These are phyloP conservation scores for Bugulina stolonifera DNA, from an alignment of 2,888 invertebrate genomes.

Conservation along the genomic window DNA sequence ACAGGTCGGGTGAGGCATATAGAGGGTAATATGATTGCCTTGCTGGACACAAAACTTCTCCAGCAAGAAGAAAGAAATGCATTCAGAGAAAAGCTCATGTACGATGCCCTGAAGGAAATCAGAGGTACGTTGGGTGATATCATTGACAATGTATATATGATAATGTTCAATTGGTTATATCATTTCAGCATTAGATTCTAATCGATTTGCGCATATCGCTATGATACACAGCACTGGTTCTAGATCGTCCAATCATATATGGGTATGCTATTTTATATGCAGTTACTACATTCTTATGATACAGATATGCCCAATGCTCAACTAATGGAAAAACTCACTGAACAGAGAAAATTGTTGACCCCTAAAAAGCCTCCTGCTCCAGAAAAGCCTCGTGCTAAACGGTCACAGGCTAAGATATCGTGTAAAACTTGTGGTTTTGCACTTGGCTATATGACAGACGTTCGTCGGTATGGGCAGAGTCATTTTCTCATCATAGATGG, in stretches of 20 bases:
- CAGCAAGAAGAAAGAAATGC: background rate
- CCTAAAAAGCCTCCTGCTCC: background rate
- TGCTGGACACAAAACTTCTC: background rate
- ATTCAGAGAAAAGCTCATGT: slow-evolving; percentile 19
- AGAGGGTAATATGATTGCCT: background rate
- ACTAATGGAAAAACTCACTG: background rate
- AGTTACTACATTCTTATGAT: background rate
- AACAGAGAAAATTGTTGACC: background rate
- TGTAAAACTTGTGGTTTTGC: slow-evolving; percentile 1
- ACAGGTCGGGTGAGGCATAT: background rate
- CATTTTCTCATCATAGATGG: slow-evolving; percentile 14
- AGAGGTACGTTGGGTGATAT: no score
- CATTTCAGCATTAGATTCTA: no score
- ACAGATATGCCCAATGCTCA: background rate
- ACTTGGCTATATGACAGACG: slow-evolving; percentile 8
- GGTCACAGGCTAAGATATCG: background rate
- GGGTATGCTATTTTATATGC: no score
- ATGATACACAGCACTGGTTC: no score
- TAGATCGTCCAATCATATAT: no score
- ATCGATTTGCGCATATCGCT: no score
- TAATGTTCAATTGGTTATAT: no score
- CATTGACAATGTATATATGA: no score
- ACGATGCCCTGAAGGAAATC: background rate
- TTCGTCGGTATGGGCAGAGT: background rate
- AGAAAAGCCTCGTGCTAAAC: background rate